Evolutionary conservation across 2,113 vertebrate genomes (phyloP).

Genomic region (Pseudorectes ferrugineus): DNA sequence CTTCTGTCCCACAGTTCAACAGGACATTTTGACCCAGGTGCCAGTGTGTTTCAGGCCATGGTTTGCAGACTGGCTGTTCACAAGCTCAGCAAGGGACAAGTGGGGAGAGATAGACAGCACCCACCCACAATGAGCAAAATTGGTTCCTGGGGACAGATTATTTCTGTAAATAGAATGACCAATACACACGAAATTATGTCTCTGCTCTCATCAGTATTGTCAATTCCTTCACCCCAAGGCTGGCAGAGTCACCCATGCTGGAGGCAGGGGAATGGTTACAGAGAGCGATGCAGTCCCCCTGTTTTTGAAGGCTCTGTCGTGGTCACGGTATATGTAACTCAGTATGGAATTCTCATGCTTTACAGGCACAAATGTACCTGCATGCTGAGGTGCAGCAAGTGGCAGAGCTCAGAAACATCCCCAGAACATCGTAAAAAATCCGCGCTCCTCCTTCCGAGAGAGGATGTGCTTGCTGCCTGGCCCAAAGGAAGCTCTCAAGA

Average conservation of each 20-base stretch:
- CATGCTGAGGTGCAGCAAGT: not conserved
- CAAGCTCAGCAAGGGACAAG: not conserved
- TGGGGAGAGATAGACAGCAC: not conserved
- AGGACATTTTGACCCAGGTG: not conserved
- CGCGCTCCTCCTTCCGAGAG: accelerated
- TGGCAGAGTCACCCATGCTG: not conserved
- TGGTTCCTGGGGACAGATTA: not conserved
- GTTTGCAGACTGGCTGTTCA: not conserved
- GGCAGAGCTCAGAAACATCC: not conserved
- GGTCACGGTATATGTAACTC: not conserved
- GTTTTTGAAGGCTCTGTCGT: not conserved
- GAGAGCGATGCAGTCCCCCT: not conserved
- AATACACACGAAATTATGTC: not conserved
- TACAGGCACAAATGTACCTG: not conserved
- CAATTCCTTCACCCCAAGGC: not conserved
- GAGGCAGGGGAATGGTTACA: not conserved
- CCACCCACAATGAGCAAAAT: not conserved
- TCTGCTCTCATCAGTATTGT: not conserved
- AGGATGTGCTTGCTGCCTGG: not conserved
- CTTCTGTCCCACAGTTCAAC: not conserved
- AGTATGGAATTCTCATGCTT: not conserved
- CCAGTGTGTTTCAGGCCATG: not conserved
- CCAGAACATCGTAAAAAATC: not conserved
- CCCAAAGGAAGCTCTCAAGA: not conserved
- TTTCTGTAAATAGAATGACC: not conserved